These are phyloP conservation scores for Jacana jacana DNA, from an alignment of 2,113 vertebrate genomes.

Conservation along the genomic window DNA sequence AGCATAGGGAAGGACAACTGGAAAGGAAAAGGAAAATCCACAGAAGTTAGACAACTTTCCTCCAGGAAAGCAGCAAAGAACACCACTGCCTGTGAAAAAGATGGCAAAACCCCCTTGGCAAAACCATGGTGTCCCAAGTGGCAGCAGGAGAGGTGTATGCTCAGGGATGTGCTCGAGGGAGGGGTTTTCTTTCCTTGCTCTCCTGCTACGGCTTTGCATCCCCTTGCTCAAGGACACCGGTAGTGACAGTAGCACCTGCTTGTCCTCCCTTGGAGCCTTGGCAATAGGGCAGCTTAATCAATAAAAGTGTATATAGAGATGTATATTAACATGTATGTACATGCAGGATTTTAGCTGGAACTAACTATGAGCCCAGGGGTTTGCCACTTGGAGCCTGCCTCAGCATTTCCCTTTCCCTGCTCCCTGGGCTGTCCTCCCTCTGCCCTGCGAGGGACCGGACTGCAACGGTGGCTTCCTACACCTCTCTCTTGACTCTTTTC, in stretches of 20 bases:
- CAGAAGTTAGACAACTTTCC: background rate
- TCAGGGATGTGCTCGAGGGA: background rate
- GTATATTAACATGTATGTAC: background rate
- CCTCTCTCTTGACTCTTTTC: background rate
- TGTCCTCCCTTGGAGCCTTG: background rate
- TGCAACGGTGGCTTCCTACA: accelerated
- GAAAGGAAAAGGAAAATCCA: background rate
- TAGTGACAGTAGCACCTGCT: background rate
- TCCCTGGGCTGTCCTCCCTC: background rate
- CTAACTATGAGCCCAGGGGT: accelerated
- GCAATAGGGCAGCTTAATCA: background rate
- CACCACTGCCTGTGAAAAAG: background rate
- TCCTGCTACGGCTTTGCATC: background rate
- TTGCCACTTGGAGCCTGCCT: background rate
- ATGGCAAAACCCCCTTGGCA: background rate
- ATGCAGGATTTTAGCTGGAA: background rate
- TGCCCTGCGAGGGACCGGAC: accelerated
- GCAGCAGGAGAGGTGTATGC: background rate
- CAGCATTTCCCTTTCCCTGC: background rate
- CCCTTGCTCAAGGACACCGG: background rate
- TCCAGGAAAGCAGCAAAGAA: background rate
- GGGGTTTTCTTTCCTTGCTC: background rate
- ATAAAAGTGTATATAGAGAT: background rate
- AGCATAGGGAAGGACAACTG: background rate
- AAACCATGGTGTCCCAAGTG: accelerated